phyloP scores from a whole-genome alignment of 2,888 invertebrate genomes.

The Drosophila affinis region DNA sequence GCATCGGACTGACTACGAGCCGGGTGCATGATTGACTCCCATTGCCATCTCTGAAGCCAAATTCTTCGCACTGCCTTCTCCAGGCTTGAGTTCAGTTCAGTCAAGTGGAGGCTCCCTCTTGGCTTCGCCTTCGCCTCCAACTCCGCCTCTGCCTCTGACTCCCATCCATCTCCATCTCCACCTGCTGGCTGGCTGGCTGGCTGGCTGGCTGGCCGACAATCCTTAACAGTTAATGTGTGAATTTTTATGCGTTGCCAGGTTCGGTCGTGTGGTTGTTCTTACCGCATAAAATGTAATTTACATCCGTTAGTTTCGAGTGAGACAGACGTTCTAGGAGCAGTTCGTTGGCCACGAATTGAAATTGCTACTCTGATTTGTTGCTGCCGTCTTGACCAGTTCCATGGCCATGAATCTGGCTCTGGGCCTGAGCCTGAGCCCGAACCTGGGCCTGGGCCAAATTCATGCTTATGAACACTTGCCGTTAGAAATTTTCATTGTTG shows the following conservation, averaged over 20 bases:
- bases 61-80: constrained; percentile 27
- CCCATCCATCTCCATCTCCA: constrained; percentile 7
- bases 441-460: constrained; percentile 39
- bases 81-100: constrained; percentile 22
- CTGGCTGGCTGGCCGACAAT: constrained; percentile 39
- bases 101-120: constrained; percentile 12
- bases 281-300: constrained; percentile 78
- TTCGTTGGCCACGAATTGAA: constrained; percentile 35
- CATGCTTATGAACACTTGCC: constrained; percentile 58
- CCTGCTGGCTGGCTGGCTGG: constrained; percentile 4
- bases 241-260: constrained; percentile 79
- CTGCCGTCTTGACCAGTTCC: constrained; percentile 21
- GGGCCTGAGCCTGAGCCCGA: neutral
- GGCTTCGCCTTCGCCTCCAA: neutral
- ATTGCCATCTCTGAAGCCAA: constrained; percentile 53
- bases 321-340: constrained; percentile 13
- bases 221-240: constrained; percentile 79
- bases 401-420: constrained; percentile 5
- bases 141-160: neutral
- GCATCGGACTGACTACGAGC: constrained; percentile 39
- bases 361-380: constrained; percentile 66
- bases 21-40: constrained; percentile 71
- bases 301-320: constrained; percentile 72
- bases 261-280: constrained; percentile 65
- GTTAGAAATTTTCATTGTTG: constrained; percentile 66